phyloP scores from a whole-genome alignment of 2,797 vertebrate genomes.

The Sternotherus odoratus region DNA sequence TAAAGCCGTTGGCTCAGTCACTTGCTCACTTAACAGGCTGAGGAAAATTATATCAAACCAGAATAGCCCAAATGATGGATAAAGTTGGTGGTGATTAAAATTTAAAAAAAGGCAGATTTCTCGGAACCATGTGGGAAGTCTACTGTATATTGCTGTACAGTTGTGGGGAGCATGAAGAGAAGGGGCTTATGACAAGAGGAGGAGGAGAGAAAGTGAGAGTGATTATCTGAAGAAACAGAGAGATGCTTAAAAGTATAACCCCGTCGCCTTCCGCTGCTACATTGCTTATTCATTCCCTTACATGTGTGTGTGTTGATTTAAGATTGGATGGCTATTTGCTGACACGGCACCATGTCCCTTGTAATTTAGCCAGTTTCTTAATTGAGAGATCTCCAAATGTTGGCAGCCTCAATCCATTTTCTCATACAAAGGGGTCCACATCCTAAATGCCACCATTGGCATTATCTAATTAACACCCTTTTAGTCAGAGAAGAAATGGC shows the following conservation, averaged over 20 bases:
- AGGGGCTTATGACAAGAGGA: background rate
- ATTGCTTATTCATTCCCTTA: slow-evolving; percentile 20
- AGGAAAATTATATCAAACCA: slow-evolving; percentile 47
- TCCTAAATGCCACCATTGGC: background rate
- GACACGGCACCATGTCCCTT: background rate
- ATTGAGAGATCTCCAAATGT: slow-evolving; percentile 18
- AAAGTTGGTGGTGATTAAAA: background rate
- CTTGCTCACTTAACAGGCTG: slow-evolving; percentile 25
- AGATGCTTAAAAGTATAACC: slow-evolving; percentile 18
- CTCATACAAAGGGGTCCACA: background rate
- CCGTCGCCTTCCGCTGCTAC: slow-evolving; percentile 14
- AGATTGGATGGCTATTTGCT: background rate
- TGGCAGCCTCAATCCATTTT: slow-evolving; percentile 21
- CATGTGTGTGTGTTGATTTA: background rate
- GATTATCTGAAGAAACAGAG: slow-evolving; percentile 36
- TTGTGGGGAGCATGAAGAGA: background rate
- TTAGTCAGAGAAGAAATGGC: background rate
- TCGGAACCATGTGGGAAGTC: background rate
- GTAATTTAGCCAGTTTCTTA: background rate
- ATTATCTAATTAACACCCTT: background rate
- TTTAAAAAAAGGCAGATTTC: slow-evolving; percentile 15
- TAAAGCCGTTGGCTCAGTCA: slow-evolving; percentile 33
- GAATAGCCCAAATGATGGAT: slow-evolving; percentile 31
- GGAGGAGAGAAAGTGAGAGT: accelerated
- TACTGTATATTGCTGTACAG: background rate